These are phyloP conservation scores for Masticophis lateralis DNA, from an alignment of 2,797 vertebrate genomes.

Conservation along the genomic window DNA sequence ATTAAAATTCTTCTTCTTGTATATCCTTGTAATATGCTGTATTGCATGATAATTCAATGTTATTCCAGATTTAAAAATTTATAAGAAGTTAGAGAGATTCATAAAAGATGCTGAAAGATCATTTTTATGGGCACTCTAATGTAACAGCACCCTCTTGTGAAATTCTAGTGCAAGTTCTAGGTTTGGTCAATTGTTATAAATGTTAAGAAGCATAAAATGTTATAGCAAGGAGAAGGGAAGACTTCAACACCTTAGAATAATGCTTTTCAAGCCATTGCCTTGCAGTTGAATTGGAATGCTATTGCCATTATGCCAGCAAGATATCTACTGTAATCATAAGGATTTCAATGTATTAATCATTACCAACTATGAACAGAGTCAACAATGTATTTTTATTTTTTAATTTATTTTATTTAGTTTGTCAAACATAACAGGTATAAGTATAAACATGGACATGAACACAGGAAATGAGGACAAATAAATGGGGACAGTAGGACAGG, in stretches of 20 bases:
- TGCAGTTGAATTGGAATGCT: neutral
- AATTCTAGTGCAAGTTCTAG: constrained; percentile 3
- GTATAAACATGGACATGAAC: no score
- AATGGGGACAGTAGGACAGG: no score
- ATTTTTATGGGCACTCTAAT: neutral
- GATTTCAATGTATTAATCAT: neutral
- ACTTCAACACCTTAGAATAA: neutral
- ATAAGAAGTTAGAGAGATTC: constrained; percentile 13
- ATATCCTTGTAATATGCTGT: neutral
- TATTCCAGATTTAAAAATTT: neutral
- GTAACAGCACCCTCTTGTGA: constrained; percentile 41
- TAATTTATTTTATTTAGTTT: no score
- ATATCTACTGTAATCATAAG: neutral
- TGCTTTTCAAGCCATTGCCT: neutral
- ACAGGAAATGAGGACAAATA: no score
- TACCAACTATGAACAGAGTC: neutral
- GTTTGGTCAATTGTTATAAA: neutral
- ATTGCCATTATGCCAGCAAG: neutral
- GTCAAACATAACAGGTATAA: no score
- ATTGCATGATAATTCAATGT: neutral
- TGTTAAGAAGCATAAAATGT: neutral
- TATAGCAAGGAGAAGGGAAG: neutral
- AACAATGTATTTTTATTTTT: neutral
- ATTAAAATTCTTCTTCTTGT: neutral
- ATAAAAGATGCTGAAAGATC: neutral